Conservation (phyloP, 1,140 invertebrate species). For the Acromyrmex charruanus region DNA sequence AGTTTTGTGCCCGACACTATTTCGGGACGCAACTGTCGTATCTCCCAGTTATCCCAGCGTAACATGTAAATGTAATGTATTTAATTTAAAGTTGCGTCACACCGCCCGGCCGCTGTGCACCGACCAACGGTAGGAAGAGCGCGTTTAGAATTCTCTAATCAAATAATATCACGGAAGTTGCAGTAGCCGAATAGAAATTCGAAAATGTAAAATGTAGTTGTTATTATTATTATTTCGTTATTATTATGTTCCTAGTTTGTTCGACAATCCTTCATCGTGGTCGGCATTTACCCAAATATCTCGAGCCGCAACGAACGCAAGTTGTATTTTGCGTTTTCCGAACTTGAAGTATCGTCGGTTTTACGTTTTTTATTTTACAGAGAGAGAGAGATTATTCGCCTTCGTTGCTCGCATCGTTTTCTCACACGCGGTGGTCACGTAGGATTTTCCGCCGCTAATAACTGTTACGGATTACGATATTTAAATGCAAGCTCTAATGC, state of each 20-base stretch:
- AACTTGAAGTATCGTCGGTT: constrained; percentile 39
- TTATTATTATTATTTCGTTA: constrained; percentile 33
- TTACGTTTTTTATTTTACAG: background rate
- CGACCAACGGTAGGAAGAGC: background rate
- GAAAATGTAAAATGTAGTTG: constrained; percentile 17
- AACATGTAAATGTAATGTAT: constrained; percentile 30
- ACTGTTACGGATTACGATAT: constrained; percentile 43
- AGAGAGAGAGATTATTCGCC: constrained; percentile 4
- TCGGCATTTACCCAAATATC: background rate
- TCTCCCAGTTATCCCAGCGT: background rate
- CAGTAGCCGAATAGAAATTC: background rate
- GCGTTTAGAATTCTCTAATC: constrained; percentile 30
- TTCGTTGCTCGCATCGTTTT: constrained; percentile 32
- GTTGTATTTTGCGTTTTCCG: background rate
- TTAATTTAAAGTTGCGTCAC: constrained; percentile 42
- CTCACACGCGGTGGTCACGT: background rate
- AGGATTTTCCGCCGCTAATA: constrained; percentile 28
- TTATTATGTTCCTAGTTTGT: constrained; percentile 10
- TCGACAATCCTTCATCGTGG: background rate
- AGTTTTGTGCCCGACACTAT: constrained; percentile 10
- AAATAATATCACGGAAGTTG: constrained; percentile 43
- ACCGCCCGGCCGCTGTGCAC: background rate
- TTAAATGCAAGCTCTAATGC: constrained; percentile 31
- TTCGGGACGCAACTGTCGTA: constrained; percentile 20
- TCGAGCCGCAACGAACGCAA: background rate